Evolutionary conservation across 1,140 invertebrate genomes (phyloP), one percentile per base, ranked within the genome.

Genomic region (Trichonephila inaurata): DNA sequence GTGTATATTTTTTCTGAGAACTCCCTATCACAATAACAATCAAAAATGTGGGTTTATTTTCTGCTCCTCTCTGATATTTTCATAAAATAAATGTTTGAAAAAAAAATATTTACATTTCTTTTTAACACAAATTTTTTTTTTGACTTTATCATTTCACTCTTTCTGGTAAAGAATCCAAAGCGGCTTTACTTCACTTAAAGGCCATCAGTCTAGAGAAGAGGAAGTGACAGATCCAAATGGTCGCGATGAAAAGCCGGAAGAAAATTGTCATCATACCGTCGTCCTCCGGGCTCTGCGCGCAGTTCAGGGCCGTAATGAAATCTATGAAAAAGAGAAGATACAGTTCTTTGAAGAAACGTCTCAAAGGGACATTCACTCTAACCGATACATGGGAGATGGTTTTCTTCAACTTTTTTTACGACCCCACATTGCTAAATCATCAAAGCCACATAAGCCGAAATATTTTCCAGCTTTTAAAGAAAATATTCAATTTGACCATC

Each of bases 221-320:
- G 61, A 58, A 83, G 33, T 92, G 91, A 92, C 91, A 92, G 91
- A 92, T 92, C 91, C 91, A 92, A 92, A 92, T 72, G 91, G 81
- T 24, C 8, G 81, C 83, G 19, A 87, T 87, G 91, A 92, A 77
- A 77, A 92, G 91, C 28, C 62, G 83, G 91, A 40, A 51, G 24
- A 87, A 12, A 18, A 16, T n/a, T 18, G 19, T 33, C 90, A 81
- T 81, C 33, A 77, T n/a, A 51, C 66, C 66, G n/a, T 3, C n/a
- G n/a, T 62, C 82, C 81, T 24, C 51, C n/a, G 83, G 81, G 40
- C 81, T 21, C 60, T 33, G 19, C 21, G 28, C 61, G 24, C 60
- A 60, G 33, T 64, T 61, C 83, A 92, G 24, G 12, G 91, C 64
- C 40, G 91, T 92, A 40, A 92, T 92, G 64, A 86, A 92, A 60